A percentile compares a stretch with the other conserved stretches of the same genome.
Conservation (phyloP, 2,113 vertebrate genomes). For the Tragelaphus buxtoni region DNA sequence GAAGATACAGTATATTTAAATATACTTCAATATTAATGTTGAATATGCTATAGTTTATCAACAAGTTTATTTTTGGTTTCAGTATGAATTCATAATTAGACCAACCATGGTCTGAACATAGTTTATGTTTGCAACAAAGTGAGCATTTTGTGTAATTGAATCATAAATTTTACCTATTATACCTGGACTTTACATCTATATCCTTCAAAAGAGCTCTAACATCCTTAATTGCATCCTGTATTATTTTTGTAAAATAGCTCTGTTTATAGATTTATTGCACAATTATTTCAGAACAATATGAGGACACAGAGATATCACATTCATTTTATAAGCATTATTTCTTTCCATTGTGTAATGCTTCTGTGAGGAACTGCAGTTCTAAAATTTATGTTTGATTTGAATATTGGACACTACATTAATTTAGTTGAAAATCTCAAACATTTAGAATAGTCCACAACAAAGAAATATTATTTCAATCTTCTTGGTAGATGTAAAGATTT, state of each 20-base stretch:
- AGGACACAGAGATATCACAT: constrained; percentile 9
- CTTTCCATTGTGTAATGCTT: not conserved
- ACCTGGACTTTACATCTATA: constrained; percentile 47
- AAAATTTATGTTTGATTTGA: constrained; percentile 6
- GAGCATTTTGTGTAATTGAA: constrained; percentile 40
- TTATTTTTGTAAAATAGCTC: constrained; percentile 36
- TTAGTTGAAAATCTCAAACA: not conserved
- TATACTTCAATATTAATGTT: not conserved
- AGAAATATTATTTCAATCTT: not conserved
- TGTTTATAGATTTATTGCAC: constrained; percentile 45
- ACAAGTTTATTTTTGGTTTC: not conserved
- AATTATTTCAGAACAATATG: constrained; percentile 58
- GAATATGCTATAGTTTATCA: not conserved
- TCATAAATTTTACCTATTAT: constrained; percentile 57
- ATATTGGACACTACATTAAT: not conserved
- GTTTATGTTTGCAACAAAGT: constrained; percentile 30
- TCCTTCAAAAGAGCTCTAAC: constrained; percentile 13
- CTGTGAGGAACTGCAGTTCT: not conserved
- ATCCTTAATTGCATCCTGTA: constrained; percentile 38
- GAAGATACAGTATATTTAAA: not conserved
- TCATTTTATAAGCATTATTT: constrained; percentile 28
- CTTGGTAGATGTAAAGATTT: not conserved
- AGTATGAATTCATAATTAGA: constrained; percentile 33
- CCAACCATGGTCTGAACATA: not conserved
- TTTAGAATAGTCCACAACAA: not conserved